Conservation (phyloP, 1,140 invertebrate species). For the Polypedilum vanderplanki region DNA sequence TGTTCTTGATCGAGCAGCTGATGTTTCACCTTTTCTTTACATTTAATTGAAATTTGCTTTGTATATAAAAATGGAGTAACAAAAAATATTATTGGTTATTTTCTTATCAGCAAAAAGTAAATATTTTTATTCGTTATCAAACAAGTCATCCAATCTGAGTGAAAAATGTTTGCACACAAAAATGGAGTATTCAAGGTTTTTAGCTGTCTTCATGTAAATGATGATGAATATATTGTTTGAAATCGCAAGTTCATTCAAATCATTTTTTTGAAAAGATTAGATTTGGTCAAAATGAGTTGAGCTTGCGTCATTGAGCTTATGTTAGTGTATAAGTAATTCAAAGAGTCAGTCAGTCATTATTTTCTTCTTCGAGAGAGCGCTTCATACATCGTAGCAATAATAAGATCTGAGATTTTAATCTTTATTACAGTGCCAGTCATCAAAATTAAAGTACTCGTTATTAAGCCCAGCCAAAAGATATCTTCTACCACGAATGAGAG, state of each 20-base stretch:
- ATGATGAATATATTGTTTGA: no score
- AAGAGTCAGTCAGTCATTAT: neutral
- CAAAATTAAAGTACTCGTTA: constrained; percentile 25
- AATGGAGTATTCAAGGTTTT: no score
- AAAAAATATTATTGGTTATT: no score
- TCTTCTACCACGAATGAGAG: neutral
- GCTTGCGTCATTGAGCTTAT: neutral
- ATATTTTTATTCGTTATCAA: no score
- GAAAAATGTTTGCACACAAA: no score
- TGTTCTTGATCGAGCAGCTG: no score
- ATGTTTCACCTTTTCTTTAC: no score
- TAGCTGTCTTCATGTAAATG: no score
- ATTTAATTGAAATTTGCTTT: no score
- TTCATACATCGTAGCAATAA: neutral
- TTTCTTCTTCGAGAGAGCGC: neutral
- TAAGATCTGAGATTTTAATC: constrained; percentile 21
- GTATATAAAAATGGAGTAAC: no score
- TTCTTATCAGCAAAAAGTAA: no score
- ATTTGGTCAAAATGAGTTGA: neutral
- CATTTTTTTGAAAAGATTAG: neutral
- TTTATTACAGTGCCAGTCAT: constrained; percentile 29
- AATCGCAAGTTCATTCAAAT: constrained; percentile 11
- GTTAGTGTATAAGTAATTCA: neutral
- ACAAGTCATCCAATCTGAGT: no score
- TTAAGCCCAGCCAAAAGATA: neutral